A percentile compares a stretch with the other conserved stretches of the same genome.
Evolutionary conservation across 2,888 invertebrate genomes (phyloP).

Genomic region (Xylota sylvarum): DNA sequence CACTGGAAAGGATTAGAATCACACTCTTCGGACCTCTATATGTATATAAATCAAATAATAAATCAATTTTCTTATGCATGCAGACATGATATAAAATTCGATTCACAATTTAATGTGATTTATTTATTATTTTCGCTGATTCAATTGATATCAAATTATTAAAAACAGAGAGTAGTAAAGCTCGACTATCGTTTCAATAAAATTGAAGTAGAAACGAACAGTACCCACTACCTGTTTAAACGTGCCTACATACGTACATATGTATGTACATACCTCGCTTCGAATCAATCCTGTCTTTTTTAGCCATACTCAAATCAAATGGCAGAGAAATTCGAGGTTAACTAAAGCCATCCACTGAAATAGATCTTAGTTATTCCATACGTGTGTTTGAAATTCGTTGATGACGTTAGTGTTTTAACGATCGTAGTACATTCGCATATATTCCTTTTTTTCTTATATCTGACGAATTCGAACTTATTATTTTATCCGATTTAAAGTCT

Average conservation of each 20-base stretch:
- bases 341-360: slow-evolving; percentile 9
- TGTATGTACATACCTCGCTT: background rate
- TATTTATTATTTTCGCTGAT: no score
- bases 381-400: slow-evolving; percentile 24
- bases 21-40: no score
- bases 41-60: no score
- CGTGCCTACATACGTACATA: background rate
- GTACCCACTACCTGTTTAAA: background rate
- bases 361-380: slow-evolving; percentile 52
- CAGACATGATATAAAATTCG: no score
- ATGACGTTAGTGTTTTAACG: background rate
- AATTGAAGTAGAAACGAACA: slow-evolving; percentile 1
- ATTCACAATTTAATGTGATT: no score
- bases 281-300: background rate
- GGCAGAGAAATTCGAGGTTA: slow-evolving; percentile 16
- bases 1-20: no score
- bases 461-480: background rate
- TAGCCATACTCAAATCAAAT: slow-evolving; percentile 12
- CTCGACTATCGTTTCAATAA: background rate
- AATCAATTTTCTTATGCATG: no score
- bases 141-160: no score
- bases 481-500: background rate
- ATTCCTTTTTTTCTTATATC: background rate
- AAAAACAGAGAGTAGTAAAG: no score
- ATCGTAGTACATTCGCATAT: background rate